Percentiles rank a stretch among this genome's conserved stretches.
Evolutionary conservation across 2,888 invertebrate species (phyloP).

Genomic region (Oscheius myriophilus): DNA sequence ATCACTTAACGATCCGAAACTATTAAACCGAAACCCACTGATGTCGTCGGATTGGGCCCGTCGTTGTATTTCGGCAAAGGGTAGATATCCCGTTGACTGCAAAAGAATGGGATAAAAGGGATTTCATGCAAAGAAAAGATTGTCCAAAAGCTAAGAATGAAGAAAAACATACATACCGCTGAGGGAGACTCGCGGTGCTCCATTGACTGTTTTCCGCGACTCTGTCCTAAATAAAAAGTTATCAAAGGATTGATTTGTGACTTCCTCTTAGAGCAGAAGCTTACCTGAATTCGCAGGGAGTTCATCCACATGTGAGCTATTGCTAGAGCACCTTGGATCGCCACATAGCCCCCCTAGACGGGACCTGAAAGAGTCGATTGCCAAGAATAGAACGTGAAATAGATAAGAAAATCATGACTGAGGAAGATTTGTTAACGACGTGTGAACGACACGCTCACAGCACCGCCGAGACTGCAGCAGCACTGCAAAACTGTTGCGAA

Average conservation of each 20-base stretch:
- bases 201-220: conserved; percentile 24
- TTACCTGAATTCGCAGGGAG: conserved; percentile 16
- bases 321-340: conserved; percentile 19
- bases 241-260: not conserved
- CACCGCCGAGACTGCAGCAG: too few species aligned
- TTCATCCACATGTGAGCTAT: conserved; percentile 27
- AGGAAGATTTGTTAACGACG: conserved; percentile 11
- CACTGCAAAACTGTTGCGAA: too few species aligned
- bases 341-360: conserved; percentile 33
- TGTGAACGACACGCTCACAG: too few species aligned
- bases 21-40: too few species aligned
- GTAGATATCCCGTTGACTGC: conserved; percentile 24
- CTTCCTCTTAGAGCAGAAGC: not conserved
- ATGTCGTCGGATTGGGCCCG: too few species aligned
- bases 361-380: conserved; percentile 28
- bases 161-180: conserved; percentile 17
- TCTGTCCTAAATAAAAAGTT: not conserved
- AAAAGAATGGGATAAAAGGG: too few species aligned
- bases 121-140: not conserved
- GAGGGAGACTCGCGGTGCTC: conserved; percentile 27
- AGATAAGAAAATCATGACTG: conserved; percentile 21
- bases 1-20: too few species aligned
- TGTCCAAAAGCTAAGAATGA: not conserved
- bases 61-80: conserved; percentile 5
- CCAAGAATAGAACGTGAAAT: not conserved